Conservation (phyloP, 2,888 invertebrate genomes). For the Polyommatus icarus region DNA sequence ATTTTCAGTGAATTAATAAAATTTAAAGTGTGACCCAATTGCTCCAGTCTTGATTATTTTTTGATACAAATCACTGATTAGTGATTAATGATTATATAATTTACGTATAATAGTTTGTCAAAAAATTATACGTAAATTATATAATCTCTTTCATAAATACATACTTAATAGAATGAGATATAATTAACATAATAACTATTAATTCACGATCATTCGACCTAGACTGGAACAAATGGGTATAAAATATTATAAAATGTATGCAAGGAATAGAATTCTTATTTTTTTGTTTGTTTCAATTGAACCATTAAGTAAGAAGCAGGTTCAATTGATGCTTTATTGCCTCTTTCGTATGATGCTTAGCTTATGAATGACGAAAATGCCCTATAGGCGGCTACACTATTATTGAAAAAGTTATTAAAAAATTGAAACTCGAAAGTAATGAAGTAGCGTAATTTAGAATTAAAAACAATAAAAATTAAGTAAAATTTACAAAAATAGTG, state of each 20-base stretch:
- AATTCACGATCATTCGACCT: too few species aligned
- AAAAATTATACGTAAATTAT: too few species aligned
- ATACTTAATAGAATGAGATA: too few species aligned
- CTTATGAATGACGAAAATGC: background rate
- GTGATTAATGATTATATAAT: too few species aligned
- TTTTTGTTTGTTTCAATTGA: background rate
- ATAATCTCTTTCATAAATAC: too few species aligned
- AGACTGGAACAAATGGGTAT: too few species aligned
- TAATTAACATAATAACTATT: too few species aligned
- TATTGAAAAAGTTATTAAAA: background rate
- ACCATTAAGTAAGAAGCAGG: background rate
- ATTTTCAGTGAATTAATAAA: background rate
- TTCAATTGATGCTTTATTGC: background rate
- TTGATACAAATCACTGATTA: too few species aligned
- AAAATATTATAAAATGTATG: background rate
- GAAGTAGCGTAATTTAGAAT: background rate
- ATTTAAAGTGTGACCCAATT: too few species aligned
- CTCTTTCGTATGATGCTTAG: background rate
- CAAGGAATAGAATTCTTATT: background rate
- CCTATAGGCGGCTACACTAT: background rate
- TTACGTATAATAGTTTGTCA: too few species aligned
- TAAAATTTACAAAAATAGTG: background rate
- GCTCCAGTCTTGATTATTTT: too few species aligned
- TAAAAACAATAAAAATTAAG: background rate
- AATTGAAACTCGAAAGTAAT: background rate